Evolutionary conservation across 2,888 invertebrate species (phyloP).

Genomic region (Cheilosia pagana): DNA sequence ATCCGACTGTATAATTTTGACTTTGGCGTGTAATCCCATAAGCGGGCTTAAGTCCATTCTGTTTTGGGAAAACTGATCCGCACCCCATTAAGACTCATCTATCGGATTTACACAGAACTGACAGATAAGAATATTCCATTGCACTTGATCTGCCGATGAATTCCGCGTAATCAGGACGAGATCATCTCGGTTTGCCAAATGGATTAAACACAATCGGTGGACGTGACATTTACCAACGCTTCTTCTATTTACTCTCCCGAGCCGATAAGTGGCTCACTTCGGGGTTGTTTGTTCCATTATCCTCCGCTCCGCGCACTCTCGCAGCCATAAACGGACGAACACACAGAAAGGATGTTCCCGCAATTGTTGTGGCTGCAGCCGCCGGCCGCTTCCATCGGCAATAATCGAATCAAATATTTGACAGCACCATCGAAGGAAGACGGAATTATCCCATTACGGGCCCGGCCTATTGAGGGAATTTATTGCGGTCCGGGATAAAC

Average conservation of each 20-base stretch:
- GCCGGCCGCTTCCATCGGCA: constrained; percentile 44
- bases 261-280: constrained; percentile 68
- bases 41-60: constrained; percentile 56
- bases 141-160: constrained; percentile 71
- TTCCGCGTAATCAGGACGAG: constrained; percentile 69
- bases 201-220: constrained; percentile 53
- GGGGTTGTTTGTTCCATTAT: constrained; percentile 69
- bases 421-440: constrained; percentile 49
- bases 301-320: constrained; percentile 10
- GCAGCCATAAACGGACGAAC: not conserved
- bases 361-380: constrained; percentile 63
- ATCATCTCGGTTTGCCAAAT: constrained; percentile 56
- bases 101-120: constrained; percentile 66
- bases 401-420: constrained; percentile 75
- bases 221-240: constrained; percentile 58
- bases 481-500: constrained; percentile 72
- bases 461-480: constrained; percentile 55
- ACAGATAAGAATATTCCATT: constrained; percentile 63
- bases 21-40: constrained; percentile 69
- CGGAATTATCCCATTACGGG: constrained; percentile 66
- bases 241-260: constrained; percentile 44
- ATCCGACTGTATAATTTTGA: constrained; percentile 69
- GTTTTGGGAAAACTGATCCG: constrained; percentile 37
- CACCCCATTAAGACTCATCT: constrained; percentile 51
- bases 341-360: constrained; percentile 54